Evolutionary conservation across 2,797 vertebrate genomes (phyloP).

Genomic region (Glossophaga mutica): DNA sequence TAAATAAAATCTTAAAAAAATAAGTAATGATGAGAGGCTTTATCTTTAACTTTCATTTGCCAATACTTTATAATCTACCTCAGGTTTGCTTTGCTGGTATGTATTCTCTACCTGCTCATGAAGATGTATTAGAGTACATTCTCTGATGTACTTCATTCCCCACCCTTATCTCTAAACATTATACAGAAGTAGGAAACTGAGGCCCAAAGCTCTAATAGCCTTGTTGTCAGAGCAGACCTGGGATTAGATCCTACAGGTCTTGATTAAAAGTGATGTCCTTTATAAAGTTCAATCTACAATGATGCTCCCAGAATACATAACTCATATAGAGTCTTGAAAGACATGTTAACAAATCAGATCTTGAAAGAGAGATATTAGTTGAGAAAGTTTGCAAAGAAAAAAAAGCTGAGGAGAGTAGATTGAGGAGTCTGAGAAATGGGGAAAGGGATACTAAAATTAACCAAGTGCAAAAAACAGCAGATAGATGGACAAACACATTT

Average conservation of each 20-base stretch:
- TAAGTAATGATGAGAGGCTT: background rate
- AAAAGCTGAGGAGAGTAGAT: background rate
- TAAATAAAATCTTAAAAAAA: too few relatives aligned
- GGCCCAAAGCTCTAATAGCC: background rate
- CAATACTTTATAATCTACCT: background rate
- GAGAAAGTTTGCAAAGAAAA: background rate
- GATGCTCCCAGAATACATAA: background rate
- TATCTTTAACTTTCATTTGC: background rate
- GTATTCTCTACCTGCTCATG: background rate
- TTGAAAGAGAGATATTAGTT: background rate
- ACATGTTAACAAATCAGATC: background rate
- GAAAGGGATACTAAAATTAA: background rate
- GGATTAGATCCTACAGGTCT: background rate
- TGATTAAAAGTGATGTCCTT: background rate
- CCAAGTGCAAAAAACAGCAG: background rate
- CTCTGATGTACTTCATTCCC: background rate
- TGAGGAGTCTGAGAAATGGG: background rate
- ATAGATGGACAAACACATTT: background rate
- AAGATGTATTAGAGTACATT: background rate
- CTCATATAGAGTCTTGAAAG: background rate
- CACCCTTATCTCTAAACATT: background rate
- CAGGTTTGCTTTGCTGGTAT: background rate
- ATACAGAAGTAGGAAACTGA: background rate
- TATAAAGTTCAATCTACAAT: background rate
- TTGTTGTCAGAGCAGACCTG: background rate